These are phyloP conservation scores for Meandrina meandrites DNA, from an alignment of 92 coral and sea anemone genomes.

Conservation along the genomic window DNA sequence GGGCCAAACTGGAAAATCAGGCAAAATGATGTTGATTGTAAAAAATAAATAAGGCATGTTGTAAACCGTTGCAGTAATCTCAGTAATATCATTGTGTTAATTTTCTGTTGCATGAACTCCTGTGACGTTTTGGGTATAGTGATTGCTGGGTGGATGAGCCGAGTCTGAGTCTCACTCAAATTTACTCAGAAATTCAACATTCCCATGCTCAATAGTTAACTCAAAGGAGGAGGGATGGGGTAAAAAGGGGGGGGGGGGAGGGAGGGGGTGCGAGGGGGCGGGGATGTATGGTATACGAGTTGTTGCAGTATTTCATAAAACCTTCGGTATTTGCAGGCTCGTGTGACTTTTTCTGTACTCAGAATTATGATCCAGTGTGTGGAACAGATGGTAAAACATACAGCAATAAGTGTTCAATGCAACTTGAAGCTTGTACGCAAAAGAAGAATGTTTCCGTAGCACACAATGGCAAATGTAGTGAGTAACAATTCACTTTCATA, in stretches of 20 bases:
- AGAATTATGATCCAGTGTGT: neutral
- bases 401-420: constrained; percentile 17
- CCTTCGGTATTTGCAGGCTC: neutral
- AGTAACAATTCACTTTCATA: neutral
- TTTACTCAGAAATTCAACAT: too few relatives aligned
- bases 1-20: too few relatives aligned
- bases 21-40: too few relatives aligned
- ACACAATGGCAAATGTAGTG: constrained; percentile 23
- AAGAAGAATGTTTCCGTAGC: neutral
- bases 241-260: neutral
- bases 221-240: neutral
- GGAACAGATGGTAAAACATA: constrained; percentile 30
- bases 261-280: neutral
- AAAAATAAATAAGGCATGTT: too few relatives aligned
- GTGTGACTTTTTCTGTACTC: neutral
- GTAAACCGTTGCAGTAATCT: too few relatives aligned
- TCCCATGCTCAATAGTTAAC: too few relatives aligned
- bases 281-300: too few relatives aligned
- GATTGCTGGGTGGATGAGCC: too few relatives aligned
- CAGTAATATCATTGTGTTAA: too few relatives aligned
- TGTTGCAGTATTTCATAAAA: neutral
- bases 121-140: too few relatives aligned
- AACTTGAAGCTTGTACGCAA: neutral
- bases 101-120: too few relatives aligned
- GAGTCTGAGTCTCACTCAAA: too few relatives aligned